Evolutionary conservation across 2,888 invertebrate genomes (phyloP).

Genomic region (Trachelus troglodyta): DNA sequence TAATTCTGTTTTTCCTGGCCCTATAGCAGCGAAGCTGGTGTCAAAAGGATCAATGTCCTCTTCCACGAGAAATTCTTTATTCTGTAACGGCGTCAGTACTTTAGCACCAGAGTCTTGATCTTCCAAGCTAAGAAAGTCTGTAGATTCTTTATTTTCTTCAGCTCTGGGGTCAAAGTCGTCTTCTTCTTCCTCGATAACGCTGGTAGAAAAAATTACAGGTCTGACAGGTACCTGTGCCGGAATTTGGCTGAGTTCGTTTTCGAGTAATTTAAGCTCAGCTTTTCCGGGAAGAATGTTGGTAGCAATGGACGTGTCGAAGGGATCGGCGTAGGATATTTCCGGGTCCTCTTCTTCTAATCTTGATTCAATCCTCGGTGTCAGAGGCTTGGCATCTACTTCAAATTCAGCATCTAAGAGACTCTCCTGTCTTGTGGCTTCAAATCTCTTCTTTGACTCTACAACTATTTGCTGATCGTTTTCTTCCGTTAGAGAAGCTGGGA

Average conservation of each 20-base stretch:
- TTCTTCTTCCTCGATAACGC: slow-evolving; percentile 17
- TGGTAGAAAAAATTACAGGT: slow-evolving; percentile 36
- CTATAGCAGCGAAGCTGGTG: slow-evolving; percentile 81
- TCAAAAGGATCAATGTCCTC: slow-evolving; percentile 83
- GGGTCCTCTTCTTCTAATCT: slow-evolving; percentile 60
- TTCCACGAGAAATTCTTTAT: slow-evolving; percentile 53
- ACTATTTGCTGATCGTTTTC: slow-evolving; percentile 19
- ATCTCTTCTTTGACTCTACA: slow-evolving; percentile 21
- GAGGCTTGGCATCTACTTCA: slow-evolving; percentile 76
- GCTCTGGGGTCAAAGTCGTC: slow-evolving; percentile 71
- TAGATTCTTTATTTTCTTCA: slow-evolving; percentile 51
- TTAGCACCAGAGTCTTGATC: slow-evolving; percentile 67
- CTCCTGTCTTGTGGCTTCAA: slow-evolving; percentile 45
- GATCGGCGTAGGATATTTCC: slow-evolving; percentile 74
- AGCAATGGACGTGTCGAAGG: slow-evolving; percentile 90
- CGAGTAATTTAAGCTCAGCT: slow-evolving; percentile 81
- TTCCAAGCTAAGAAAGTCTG: slow-evolving; percentile 67
- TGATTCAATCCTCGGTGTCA: slow-evolving; percentile 73
- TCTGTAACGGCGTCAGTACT: slow-evolving; percentile 63
- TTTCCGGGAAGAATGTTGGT: slow-evolving; percentile 80
- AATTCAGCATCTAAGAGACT: slow-evolving; percentile 69
- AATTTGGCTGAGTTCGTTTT: slow-evolving; percentile 77
- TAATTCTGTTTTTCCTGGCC: slow-evolving; percentile 82
- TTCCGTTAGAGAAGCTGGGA: slow-evolving; percentile 31
- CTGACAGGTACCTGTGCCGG: slow-evolving; percentile 60